Evolutionary conservation across 2,888 invertebrate species (phyloP), one percentile per base, ranked within the genome.

Genomic region (Chorisops tibialis): DNA sequence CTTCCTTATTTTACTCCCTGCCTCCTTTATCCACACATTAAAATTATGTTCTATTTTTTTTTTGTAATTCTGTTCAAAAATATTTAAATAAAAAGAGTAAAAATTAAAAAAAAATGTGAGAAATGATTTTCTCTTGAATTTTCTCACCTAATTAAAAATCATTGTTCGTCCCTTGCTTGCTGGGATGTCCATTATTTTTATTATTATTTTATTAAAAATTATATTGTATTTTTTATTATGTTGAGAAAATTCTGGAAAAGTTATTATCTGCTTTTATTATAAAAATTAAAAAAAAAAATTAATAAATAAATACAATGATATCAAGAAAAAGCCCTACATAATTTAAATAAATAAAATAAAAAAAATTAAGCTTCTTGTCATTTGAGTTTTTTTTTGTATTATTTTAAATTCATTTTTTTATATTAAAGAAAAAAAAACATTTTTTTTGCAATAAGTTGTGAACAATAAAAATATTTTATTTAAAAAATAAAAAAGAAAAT

Each of bases 401-500:
- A 56, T 61, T 63, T 61, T 64, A 52, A 38, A 47, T 49, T 63
- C 51, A 60, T 64, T 59, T 64, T n/a, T 63, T 66, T 66, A 49
- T 65, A 59, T 61, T 38, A 54, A 62, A 63, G 50, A 35, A 62
- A 51, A 41, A 50, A 61, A 56, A 63, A 60, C 47, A 47, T 60
- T 47, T 59, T 64, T 60, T 66, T 64, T 64, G 64, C 63, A 66
- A 66, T 64, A 64, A 66, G 63, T 66, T 64, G 64, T 64, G 64
- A 64, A 66, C 64, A 66, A 66, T 61, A 63, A 66, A n/a, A 66
- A 61, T 63, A 63, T 64, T 64, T 66, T 63, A 64, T 66, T 66
- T 66, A 64, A 62, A 62, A 62, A 63, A 61, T 59, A 43, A 35
- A 30, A 30, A 7, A 30, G 7, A n/a, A 22, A 56, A 56, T 45